A percentile compares a stretch with the other conserved stretches of the same genome.
phyloP scores from a whole-genome alignment of 2,888 invertebrate genomes.

The Norana najaformis region DNA sequence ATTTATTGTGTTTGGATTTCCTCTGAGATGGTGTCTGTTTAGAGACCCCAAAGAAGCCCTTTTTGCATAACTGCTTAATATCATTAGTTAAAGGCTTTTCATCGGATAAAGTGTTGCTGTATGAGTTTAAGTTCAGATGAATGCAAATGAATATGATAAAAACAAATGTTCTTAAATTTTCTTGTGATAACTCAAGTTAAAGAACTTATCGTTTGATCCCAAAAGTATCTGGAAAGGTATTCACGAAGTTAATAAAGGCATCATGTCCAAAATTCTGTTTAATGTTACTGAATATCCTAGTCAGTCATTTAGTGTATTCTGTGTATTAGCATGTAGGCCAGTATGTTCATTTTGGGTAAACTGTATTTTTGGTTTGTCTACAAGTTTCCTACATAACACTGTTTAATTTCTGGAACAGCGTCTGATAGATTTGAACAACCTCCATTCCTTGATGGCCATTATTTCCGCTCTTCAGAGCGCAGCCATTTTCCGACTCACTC shows the following conservation, averaged over 20 bases:
- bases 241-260: no score
- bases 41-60: neutral
- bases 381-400: neutral
- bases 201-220: no score
- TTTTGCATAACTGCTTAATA: neutral
- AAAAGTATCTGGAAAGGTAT: no score
- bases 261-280: no score
- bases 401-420: constrained; percentile 63
- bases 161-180: no score
- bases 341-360: neutral
- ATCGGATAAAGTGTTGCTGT: no score
- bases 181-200: no score
- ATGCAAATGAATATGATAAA: no score
- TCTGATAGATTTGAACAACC: constrained; percentile 85
- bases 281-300: no score
- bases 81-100: no score
- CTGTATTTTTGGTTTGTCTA: neutral
- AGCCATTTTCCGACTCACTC: constrained; percentile 76
- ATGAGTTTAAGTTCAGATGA: no score
- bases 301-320: neutral
- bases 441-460: constrained; percentile 90
- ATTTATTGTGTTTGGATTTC: neutral
- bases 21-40: neutral
- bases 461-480: constrained; percentile 90
- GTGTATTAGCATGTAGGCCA: neutral